These are phyloP conservation scores for Drosophila neutralis DNA, from an alignment of 2,888 invertebrate species.

Conservation along the genomic window DNA sequence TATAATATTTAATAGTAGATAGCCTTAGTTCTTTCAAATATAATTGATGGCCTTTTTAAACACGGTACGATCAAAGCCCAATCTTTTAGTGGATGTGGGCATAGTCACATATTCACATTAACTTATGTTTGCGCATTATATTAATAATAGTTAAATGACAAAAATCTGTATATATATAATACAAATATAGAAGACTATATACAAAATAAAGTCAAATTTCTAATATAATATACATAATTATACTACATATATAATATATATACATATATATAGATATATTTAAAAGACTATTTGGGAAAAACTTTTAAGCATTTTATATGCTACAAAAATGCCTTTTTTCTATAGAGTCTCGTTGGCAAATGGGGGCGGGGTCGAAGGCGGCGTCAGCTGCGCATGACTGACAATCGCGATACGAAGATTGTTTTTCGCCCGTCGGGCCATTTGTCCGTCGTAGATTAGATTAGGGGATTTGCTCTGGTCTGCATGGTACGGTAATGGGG, in stretches of 20 bases:
- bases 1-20: background rate
- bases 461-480: conserved; percentile 49
- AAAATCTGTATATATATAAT: background rate
- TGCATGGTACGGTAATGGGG: background rate
- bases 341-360: conserved; percentile 24
- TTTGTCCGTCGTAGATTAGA: conserved; percentile 61
- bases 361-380: conserved; percentile 47
- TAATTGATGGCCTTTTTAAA: background rate
- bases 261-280: background rate
- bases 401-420: conserved; percentile 70
- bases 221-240: background rate
- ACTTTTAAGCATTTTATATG: background rate
- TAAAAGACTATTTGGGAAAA: conserved; percentile 19
- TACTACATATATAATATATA: background rate
- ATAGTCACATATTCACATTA: background rate
- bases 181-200: background rate
- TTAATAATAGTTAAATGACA: background rate
- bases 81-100: background rate
- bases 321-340: conserved; percentile 36
- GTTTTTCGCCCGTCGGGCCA: conserved; percentile 60
- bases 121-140: background rate
- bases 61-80: background rate
- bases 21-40: background rate
- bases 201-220: background rate
- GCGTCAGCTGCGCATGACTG: conserved; percentile 70